Conservation (phyloP, 2,113 vertebrate species). For the Psettodes erumei region DNA sequence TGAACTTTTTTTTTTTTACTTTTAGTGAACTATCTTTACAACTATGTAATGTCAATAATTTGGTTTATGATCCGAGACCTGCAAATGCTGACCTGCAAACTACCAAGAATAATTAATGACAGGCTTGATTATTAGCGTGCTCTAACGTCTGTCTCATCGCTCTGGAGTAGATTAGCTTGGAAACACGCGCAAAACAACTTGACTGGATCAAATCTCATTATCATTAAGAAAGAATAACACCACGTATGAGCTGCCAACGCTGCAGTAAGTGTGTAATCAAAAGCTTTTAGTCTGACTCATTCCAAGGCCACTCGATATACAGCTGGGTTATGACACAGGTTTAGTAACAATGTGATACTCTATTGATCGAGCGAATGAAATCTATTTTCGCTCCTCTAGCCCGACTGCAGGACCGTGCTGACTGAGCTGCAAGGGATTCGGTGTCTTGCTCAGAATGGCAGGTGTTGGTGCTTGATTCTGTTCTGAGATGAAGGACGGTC, state of each 20-base stretch:
- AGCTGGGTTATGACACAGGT: constrained; percentile 48
- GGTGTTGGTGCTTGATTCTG: constrained; percentile 5
- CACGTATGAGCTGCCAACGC: constrained; percentile 6
- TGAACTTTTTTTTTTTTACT: not conserved
- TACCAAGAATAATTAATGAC: not conserved
- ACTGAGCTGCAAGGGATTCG: constrained; percentile 46
- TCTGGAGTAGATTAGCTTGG: not conserved
- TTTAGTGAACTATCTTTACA: not conserved
- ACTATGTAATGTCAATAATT: not conserved
- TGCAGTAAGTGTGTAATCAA: constrained; percentile 37
- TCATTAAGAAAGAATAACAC: not conserved
- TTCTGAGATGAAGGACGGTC: constrained; percentile 26
- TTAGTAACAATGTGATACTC: constrained; percentile 65
- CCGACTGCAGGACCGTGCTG: constrained; percentile 48
- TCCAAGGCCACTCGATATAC: constrained; percentile 59
- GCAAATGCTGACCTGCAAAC: not conserved
- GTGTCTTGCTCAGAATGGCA: constrained; percentile 22
- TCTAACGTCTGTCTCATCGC: not conserved
- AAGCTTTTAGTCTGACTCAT: constrained; percentile 52
- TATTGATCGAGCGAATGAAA: constrained; percentile 63
- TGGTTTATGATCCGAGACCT: not conserved
- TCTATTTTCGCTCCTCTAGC: constrained; percentile 52
- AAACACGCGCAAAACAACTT: constrained; percentile 3
- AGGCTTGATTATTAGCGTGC: not conserved
- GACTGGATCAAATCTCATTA: constrained; percentile 9